A percentile compares a stretch with the other conserved stretches of the same genome.
Evolutionary conservation across 2,113 vertebrate species (phyloP).

Genomic region (Melozone crissalis): DNA sequence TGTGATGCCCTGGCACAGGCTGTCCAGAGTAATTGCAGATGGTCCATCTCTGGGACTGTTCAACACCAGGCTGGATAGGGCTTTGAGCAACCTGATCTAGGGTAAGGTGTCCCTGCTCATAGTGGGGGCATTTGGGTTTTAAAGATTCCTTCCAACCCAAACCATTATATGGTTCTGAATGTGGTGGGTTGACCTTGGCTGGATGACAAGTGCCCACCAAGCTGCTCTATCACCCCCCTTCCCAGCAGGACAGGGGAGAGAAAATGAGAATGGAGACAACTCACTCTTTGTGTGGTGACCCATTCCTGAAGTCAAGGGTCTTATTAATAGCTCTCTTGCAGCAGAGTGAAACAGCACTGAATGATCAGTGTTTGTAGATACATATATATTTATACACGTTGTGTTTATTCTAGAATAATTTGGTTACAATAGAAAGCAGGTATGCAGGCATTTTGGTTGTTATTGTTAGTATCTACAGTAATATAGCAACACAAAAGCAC

Average conservation of each 20-base stretch:
- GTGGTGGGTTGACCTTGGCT: neutral
- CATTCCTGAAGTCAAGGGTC: neutral
- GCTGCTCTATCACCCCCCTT: accelerated
- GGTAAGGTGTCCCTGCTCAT: neutral
- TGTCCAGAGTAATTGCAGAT: neutral
- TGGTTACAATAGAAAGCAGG: neutral
- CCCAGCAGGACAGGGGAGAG: neutral
- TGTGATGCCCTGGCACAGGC: neutral
- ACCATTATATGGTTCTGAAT: neutral
- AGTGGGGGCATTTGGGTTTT: neutral
- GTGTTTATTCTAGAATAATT: neutral
- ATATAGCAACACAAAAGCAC: neutral
- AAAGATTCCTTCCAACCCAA: neutral
- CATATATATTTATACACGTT: too few species aligned
- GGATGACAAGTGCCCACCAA: neutral
- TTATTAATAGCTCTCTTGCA: neutral
- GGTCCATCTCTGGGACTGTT: neutral
- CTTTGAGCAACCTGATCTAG: neutral
- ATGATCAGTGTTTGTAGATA: neutral
- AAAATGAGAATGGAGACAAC: neutral
- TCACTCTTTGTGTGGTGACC: neutral
- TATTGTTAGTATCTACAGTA: neutral
- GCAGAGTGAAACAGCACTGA: neutral
- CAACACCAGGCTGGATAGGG: neutral
- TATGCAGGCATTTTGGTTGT: neutral